Conservation (phyloP, 2,113 vertebrate species). For the Rattus rattus region DNA sequence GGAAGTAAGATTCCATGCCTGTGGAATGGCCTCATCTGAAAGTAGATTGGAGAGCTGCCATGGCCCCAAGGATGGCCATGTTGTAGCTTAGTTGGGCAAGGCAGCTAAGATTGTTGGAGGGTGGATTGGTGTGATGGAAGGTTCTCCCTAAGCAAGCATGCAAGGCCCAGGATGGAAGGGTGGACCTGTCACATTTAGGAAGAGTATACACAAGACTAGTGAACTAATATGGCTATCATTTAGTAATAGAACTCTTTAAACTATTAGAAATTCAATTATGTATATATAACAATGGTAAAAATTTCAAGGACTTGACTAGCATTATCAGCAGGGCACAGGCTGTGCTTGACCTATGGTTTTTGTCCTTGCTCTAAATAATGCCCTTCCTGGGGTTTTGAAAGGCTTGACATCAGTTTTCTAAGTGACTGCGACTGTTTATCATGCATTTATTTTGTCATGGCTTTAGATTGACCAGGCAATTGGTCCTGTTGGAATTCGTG, state of each 20-base stretch:
- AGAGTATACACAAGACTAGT: neutral
- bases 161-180: neutral
- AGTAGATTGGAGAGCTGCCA: neutral
- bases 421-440: slow-evolving; percentile 59
- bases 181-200: neutral
- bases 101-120: neutral
- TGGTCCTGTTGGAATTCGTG: slow-evolving; percentile 63
- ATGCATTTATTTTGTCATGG: slow-evolving; percentile 58
- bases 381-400: slow-evolving; percentile 50
- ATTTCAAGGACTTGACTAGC: slow-evolving; percentile 40
- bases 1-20: neutral
- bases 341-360: slow-evolving; percentile 23
- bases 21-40: neutral
- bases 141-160: neutral
- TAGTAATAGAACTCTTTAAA: slow-evolving; percentile 14
- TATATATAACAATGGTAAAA: neutral
- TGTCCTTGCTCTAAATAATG: neutral
- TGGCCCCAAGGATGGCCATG: neutral
- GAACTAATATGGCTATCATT: neutral
- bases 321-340: neutral
- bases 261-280: neutral
- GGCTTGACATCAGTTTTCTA: slow-evolving; percentile 63
- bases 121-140: neutral
- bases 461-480: slow-evolving; percentile 64
- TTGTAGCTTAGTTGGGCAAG: neutral